Evolutionary conservation across 2,888 invertebrate genomes (phyloP).

Genomic region (Polyommatus iphigenia): DNA sequence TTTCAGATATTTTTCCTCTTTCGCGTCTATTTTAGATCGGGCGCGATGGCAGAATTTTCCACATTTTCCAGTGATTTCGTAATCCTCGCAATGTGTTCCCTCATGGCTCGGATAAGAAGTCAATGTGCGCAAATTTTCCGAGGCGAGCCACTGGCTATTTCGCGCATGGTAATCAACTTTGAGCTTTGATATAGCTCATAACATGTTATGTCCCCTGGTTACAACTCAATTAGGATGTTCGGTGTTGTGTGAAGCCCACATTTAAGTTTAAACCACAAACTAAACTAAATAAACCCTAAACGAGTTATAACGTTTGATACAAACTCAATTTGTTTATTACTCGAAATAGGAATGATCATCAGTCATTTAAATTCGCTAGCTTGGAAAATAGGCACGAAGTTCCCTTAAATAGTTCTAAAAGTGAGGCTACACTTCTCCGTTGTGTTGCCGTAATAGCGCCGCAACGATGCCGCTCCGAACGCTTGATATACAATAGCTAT

Average conservation of each 20-base stretch:
- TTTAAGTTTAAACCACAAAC: slow-evolving; percentile 23
- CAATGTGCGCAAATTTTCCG: slow-evolving; percentile 4
- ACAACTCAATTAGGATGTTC: slow-evolving; percentile 25
- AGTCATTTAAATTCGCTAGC: not conserved
- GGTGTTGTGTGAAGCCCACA: slow-evolving; percentile 26
- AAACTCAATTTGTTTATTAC: slow-evolving; percentile 11
- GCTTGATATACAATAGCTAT: not conserved
- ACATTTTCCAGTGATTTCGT: slow-evolving; percentile 19
- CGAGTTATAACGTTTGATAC: not conserved
- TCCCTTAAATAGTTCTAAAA: not conserved
- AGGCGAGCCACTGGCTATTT: not conserved
- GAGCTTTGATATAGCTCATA: slow-evolving; percentile 15
- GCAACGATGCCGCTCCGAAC: not conserved
- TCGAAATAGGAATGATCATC: not conserved
- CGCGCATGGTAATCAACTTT: not conserved
- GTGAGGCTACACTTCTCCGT: not conserved
- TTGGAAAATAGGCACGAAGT: not conserved
- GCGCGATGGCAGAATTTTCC: not conserved
- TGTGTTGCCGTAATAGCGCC: not conserved
- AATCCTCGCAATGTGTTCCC: slow-evolving; percentile 3
- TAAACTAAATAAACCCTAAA: slow-evolving; percentile 24
- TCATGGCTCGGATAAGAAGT: not conserved
- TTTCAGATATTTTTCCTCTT: slow-evolving; percentile 9
- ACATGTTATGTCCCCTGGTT: slow-evolving; percentile 1
- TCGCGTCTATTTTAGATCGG: not conserved